These are phyloP conservation scores for Coelopa frigida DNA, from an alignment of 1,140 invertebrate species.

Conservation along the genomic window DNA sequence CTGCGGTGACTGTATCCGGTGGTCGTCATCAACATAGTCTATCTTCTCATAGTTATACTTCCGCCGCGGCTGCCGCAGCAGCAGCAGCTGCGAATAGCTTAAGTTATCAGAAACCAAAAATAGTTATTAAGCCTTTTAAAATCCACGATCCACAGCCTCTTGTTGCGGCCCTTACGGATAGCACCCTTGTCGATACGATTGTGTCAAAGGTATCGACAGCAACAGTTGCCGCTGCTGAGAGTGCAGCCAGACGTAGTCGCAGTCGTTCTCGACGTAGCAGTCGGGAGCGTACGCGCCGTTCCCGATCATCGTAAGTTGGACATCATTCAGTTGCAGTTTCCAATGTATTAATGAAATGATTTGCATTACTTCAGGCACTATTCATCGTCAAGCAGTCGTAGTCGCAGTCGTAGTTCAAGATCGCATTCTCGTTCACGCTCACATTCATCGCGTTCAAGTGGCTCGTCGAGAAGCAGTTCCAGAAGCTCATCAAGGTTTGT, in stretches of 20 bases:
- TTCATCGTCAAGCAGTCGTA: slow-evolving; percentile 44
- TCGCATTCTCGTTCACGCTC: slow-evolving; percentile 48
- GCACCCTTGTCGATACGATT: slow-evolving; percentile 39
- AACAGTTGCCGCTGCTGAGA: slow-evolving; percentile 39
- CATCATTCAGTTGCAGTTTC: no score
- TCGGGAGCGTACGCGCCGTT: slow-evolving; percentile 11
- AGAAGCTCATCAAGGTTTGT: slow-evolving; percentile 31
- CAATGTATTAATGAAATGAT: background rate
- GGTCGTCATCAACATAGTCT: slow-evolving; percentile 7
- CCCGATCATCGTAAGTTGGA: slow-evolving; percentile 14
- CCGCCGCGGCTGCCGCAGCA: slow-evolving; percentile 22
- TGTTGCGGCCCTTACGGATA: slow-evolving; percentile 38
- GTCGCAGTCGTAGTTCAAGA: slow-evolving; percentile 33
- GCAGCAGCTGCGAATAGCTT: slow-evolving; percentile 34
- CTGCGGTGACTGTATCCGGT: slow-evolving; percentile 13
- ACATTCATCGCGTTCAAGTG: slow-evolving; percentile 47
- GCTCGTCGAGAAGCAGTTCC: slow-evolving; percentile 46
- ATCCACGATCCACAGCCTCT: slow-evolving; percentile 45
- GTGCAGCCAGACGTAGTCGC: slow-evolving; percentile 35
- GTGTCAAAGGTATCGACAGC: slow-evolving; percentile 42
- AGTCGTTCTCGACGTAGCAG: slow-evolving; percentile 22
- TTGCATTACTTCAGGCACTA: slow-evolving; percentile 29
- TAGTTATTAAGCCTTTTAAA: slow-evolving; percentile 45
- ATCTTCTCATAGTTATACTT: slow-evolving; percentile 7
- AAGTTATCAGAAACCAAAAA: slow-evolving; percentile 43